A percentile compares a stretch with the other conserved stretches of the same genome.
phyloP scores from a whole-genome alignment of 1,140 invertebrate species.

The Zophobas atratus region DNA sequence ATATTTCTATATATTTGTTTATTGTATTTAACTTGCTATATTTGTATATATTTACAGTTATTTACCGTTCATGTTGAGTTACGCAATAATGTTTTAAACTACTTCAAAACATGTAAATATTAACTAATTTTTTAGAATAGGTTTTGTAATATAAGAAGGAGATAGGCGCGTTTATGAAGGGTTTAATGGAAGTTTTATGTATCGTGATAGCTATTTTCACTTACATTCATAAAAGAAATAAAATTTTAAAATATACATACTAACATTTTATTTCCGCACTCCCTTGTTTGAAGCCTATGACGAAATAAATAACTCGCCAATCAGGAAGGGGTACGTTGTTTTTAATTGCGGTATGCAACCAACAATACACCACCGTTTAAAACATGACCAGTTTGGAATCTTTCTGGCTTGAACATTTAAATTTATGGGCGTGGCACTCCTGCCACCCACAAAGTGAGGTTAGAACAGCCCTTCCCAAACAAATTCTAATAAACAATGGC shows the following conservation, averaged over 20 bases:
- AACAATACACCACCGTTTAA: background rate
- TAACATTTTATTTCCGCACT: too few species aligned
- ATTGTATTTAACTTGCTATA: slow-evolving; percentile 43
- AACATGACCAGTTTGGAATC: background rate
- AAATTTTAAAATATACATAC: slow-evolving; percentile 23
- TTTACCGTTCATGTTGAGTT: slow-evolving; percentile 37
- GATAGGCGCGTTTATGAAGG: slow-evolving; percentile 48
- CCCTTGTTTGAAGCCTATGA: too few species aligned
- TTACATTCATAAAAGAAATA: slow-evolving; percentile 62
- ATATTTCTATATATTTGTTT: slow-evolving; percentile 46
- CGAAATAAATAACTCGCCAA: too few species aligned
- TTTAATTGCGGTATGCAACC: background rate
- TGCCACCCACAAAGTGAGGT: slow-evolving; percentile 9
- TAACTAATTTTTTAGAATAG: slow-evolving; percentile 53
- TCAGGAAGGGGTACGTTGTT: background rate
- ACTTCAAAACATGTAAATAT: slow-evolving; percentile 42
- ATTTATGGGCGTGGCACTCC: slow-evolving; percentile 1
- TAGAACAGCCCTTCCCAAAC: background rate
- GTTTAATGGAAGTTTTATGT: slow-evolving; percentile 59
- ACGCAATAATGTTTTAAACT: slow-evolving; percentile 38
- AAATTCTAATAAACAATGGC: slow-evolving; percentile 8
- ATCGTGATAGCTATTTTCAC: slow-evolving; percentile 63
- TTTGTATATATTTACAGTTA: slow-evolving; percentile 40
- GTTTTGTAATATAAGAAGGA: slow-evolving; percentile 57
- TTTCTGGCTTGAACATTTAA: background rate